Percentiles rank a stretch among this genome's conserved stretches.
Evolutionary conservation across 2,113 vertebrate species (phyloP).

Genomic region (Leucoraja erinaceus): DNA sequence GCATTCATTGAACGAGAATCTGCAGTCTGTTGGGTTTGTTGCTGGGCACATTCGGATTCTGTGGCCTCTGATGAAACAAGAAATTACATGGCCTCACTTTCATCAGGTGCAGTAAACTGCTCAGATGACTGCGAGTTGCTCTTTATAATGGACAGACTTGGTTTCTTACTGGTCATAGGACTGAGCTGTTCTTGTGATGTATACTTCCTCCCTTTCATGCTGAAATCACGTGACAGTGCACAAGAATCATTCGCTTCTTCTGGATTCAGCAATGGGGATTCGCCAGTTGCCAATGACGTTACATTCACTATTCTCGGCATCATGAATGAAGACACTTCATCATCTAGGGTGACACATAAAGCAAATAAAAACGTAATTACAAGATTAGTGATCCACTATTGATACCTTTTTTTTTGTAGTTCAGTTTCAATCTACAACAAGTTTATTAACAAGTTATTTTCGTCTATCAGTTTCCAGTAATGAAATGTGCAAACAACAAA

Average conservation of each 20-base stretch:
- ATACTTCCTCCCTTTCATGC: conserved; percentile 17
- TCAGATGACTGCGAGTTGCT: neutral
- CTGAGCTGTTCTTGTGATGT: neutral
- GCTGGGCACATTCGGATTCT: neutral
- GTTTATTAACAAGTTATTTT: neutral
- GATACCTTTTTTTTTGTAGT: neutral
- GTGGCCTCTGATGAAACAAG: neutral
- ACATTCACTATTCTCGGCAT: conserved; percentile 75
- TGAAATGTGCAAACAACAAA: neutral
- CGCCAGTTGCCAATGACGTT: conserved; percentile 63
- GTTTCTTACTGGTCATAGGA: neutral
- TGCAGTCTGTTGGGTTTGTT: neutral
- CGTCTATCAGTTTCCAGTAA: neutral
- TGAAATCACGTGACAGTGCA: conserved; percentile 6
- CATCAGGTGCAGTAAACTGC: neutral
- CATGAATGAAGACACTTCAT: conserved; percentile 59
- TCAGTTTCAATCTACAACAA: neutral
- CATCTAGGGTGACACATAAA: conserved; percentile 52
- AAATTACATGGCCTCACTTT: neutral
- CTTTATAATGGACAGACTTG: neutral
- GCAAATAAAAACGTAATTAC: neutral
- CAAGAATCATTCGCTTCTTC: neutral
- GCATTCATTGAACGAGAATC: neutral
- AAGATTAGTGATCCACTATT: neutral
- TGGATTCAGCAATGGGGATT: conserved; percentile 1